phyloP scores from a whole-genome alignment of 2,113 vertebrate species.

The Enhydra lutris region DNA sequence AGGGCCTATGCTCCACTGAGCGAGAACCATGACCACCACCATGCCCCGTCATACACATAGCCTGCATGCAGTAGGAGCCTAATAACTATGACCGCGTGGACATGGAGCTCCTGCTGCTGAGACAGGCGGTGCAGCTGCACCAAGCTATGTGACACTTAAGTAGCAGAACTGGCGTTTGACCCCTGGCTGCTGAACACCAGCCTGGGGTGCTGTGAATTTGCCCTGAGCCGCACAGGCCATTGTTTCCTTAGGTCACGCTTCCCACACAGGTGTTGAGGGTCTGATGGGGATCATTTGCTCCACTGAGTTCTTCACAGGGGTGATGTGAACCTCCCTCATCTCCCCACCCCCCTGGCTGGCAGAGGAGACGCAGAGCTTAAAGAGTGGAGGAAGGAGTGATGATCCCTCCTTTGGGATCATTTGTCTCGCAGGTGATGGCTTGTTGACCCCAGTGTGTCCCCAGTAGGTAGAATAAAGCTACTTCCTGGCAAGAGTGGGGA shows the following conservation, averaged over 20 bases:
- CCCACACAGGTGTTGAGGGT: background rate
- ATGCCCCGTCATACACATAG: fast-evolving
- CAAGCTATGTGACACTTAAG: background rate
- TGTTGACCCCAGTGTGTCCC: too few relatives aligned
- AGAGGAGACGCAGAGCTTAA: background rate
- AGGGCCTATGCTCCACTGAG: background rate
- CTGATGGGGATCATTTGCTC: background rate
- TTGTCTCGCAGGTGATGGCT: background rate
- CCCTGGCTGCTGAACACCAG: background rate
- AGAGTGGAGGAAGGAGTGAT: background rate
- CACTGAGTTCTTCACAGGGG: background rate
- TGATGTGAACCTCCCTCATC: too few relatives aligned
- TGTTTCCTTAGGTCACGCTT: background rate
- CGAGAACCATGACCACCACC: background rate
- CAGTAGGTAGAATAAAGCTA: background rate
- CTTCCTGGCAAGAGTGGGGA: background rate
- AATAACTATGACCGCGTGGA: background rate
- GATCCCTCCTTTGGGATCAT: background rate
- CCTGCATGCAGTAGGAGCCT: background rate
- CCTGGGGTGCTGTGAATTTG: background rate
- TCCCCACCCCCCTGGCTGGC: too few relatives aligned
- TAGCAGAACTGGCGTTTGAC: background rate
- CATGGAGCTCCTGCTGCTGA: background rate
- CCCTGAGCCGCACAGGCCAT: background rate
- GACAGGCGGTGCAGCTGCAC: background rate